Percentiles rank a stretch among this genome's conserved stretches.
Conservation (phyloP, 2,888 invertebrate genomes). For the Leucoptera coffeella region DNA sequence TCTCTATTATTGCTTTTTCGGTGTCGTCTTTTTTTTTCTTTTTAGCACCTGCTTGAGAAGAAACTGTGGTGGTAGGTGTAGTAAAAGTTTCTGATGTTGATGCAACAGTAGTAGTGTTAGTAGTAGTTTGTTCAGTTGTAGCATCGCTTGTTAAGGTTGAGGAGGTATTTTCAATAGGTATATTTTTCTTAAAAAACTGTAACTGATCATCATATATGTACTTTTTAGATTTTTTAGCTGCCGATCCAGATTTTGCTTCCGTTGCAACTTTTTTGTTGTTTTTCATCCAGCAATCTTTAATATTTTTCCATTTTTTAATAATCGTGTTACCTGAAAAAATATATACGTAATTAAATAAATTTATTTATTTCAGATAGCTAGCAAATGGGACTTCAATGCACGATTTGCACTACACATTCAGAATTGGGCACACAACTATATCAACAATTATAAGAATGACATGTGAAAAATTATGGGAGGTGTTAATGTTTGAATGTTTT, state of each 20-base stretch:
- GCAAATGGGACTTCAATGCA: conserved; percentile 4
- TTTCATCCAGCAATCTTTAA: conserved; percentile 9
- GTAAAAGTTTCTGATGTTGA: too few species aligned
- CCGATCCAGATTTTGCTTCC: conserved; percentile 7
- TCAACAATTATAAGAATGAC: conserved; percentile 8
- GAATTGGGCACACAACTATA: conserved; percentile 8
- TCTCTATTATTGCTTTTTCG: too few species aligned
- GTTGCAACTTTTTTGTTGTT: conserved; percentile 6
- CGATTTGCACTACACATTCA: conserved; percentile 6
- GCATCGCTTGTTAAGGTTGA: too few species aligned
- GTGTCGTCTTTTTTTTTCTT: too few species aligned
- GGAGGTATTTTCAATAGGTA: not conserved
- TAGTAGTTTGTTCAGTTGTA: too few species aligned
- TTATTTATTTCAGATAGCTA: conserved; percentile 6
- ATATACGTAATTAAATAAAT: conserved; percentile 1
- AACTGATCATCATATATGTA: not conserved
- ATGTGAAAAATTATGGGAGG: conserved; percentile 8
- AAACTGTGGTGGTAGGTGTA: too few species aligned
- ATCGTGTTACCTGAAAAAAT: conserved; percentile 7
- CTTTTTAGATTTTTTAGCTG: conserved; percentile 1
- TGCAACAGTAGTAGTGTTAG: too few species aligned
- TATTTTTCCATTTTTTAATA: conserved; percentile 10
- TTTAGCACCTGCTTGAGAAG: too few species aligned
- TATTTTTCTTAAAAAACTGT: not conserved
- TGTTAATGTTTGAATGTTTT: conserved; percentile 6